phyloP scores from a whole-genome alignment of 2,888 invertebrate genomes.

The Pachliopta kotzebuea region DNA sequence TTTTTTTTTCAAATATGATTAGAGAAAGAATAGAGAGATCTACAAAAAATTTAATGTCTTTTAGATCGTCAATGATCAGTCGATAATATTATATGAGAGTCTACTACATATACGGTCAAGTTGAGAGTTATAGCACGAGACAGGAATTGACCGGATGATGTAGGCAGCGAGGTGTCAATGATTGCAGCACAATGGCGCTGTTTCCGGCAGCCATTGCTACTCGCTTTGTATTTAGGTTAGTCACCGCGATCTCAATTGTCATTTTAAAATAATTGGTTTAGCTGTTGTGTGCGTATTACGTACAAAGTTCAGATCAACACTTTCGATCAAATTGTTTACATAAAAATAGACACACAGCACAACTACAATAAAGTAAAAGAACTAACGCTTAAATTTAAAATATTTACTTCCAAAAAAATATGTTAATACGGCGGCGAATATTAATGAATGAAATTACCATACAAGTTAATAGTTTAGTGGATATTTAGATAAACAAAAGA shows the following conservation, averaged over 20 bases:
- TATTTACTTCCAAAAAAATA: background rate
- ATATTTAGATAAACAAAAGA: slow-evolving; percentile 29
- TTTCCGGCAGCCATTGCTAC: slow-evolving; percentile 65
- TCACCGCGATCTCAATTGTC: slow-evolving; percentile 74
- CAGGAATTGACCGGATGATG: slow-evolving; percentile 73
- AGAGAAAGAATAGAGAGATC: background rate
- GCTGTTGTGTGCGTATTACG: slow-evolving; percentile 53
- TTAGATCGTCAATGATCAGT: slow-evolving; percentile 1
- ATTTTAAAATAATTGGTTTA: slow-evolving; percentile 73
- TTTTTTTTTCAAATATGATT: too few species aligned
- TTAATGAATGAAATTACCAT: background rate
- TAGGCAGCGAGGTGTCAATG: slow-evolving; percentile 74
- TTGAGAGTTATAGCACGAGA: slow-evolving; percentile 47
- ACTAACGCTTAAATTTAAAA: background rate
- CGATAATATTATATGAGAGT: slow-evolving; percentile 21
- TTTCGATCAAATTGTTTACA: slow-evolving; percentile 1
- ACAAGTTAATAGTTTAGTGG: background rate
- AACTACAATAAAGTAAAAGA: background rate
- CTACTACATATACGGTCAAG: slow-evolving; percentile 29
- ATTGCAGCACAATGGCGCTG: slow-evolving; percentile 74
- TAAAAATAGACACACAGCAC: background rate
- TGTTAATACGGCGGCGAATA: background rate
- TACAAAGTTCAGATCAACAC: slow-evolving; percentile 45
- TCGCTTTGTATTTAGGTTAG: slow-evolving; percentile 79
- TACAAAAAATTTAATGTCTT: slow-evolving; percentile 1